Evolutionary conservation across 1,140 invertebrate genomes (phyloP).

Genomic region (Mycetomoellerius zeteki): DNA sequence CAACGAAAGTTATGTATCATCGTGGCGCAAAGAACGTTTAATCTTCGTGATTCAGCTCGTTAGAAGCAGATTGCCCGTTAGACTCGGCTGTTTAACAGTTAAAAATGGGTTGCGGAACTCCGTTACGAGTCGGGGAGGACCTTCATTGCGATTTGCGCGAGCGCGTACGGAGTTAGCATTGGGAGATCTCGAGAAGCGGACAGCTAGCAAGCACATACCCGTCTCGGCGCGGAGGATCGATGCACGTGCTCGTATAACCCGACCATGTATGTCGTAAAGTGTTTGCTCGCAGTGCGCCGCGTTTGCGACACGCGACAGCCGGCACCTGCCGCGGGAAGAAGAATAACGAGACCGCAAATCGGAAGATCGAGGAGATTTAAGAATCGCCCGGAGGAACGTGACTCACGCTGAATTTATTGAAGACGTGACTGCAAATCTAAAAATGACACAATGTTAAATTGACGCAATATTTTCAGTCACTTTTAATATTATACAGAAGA

Average conservation of each 20-base stretch:
- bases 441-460: background rate
- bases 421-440: background rate
- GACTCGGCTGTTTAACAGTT: constrained; percentile 1
- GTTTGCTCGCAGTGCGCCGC: background rate
- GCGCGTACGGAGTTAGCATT: background rate
- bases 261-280: constrained; percentile 26
- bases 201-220: constrained; percentile 22
- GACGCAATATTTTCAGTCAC: background rate
- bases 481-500: background rate
- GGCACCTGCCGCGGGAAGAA: background rate
- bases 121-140: background rate
- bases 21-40: constrained; percentile 13
- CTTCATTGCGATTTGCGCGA: constrained; percentile 32
- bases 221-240: constrained; percentile 1
- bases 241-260: constrained; percentile 11
- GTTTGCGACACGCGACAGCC: constrained; percentile 22
- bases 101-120: constrained; percentile 39
- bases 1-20: constrained; percentile 8
- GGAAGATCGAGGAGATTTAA: constrained; percentile 10
- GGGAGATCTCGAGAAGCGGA: constrained; percentile 1
- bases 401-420: background rate
- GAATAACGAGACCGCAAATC: background rate
- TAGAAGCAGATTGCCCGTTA: constrained; percentile 11
- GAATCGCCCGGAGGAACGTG: background rate
- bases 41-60: constrained; percentile 15